These are phyloP conservation scores for Sinosuthora webbiana DNA, from an alignment of 2,113 vertebrate genomes.

Conservation along the genomic window DNA sequence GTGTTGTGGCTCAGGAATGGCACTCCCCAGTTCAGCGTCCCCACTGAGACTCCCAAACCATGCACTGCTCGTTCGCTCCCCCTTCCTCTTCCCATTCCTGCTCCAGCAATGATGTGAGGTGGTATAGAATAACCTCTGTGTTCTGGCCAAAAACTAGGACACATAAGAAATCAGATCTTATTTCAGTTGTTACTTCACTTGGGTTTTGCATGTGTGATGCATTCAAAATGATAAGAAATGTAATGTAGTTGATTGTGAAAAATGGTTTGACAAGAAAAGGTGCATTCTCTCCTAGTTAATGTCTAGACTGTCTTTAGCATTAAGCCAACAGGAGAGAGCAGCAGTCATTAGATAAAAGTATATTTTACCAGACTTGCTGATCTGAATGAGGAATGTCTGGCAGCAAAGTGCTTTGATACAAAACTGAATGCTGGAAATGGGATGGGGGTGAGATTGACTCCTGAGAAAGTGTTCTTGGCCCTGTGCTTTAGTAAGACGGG, in stretches of 20 bases:
- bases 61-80: fast-evolving
- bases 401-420: neutral
- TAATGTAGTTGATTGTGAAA: neutral
- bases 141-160: neutral
- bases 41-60: neutral
- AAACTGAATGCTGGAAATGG: neutral
- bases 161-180: neutral
- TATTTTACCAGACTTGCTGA: neutral
- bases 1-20: neutral
- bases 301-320: neutral
- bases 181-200: neutral
- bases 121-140: neutral
- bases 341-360: neutral
- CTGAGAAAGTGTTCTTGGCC: neutral
- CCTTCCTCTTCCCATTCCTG: neutral
- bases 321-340: neutral
- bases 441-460: neutral
- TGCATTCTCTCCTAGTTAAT: neutral
- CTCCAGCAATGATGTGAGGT: fast-evolving
- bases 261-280: neutral
- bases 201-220: neutral
- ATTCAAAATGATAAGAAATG: neutral
- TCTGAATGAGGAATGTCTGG: neutral
- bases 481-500: neutral
- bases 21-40: neutral